Base-by-base conservation (phyloP, 2,888 invertebrate species). In the Eremobia ochroleuca region DNA sequence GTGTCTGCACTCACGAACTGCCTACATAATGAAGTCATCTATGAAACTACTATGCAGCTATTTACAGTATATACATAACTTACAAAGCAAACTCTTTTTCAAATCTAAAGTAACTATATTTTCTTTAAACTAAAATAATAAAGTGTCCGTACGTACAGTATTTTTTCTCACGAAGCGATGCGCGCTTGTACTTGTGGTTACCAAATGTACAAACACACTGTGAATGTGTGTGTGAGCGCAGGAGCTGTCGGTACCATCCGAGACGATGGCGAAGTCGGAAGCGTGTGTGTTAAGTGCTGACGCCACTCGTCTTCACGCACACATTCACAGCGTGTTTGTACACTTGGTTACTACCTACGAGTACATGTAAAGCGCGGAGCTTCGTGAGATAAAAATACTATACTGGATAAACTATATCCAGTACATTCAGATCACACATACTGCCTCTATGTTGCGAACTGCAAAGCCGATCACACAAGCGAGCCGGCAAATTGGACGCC, bases 401-500 rank as follows among this genome's bases (percentile, higher is more conserved):
- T n/a, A n/a, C 37, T 37, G n/a, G 4, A n/a, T n/a, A n/a, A n/a
- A n/a, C n/a, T n/a, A 18, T 28, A 43, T 28, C 15, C 13, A 13
- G 6, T 40, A 49, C 49, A 1, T 28, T 15, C 21, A 55, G 18
- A 37, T n/a, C 9, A 28, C 52, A 70, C 8, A 46, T 25, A 2
- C n/a, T 25, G 49, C 5, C 37, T 52, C 4, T 21, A 34, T 65
- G 37, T 11, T 28, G 28, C 52, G 64, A 76, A 55, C 15, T 28
- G 28, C 52, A 77, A 76, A 55, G 62, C 62, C 62, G 77, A 55
- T 37, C 62, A 52, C 49, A 34, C 15, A 34, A 40, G 13, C 28
- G 18, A 46, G 8, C 65, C 34, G 13, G 15, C 37, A 79, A 79
- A 69, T 79, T 79, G 59, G 43, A 64, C 55, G 8, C 28, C 43